A percentile compares a stretch with the other conserved stretches of the same genome.
Conservation (phyloP, 2,888 invertebrate genomes). For the Cryptocephalus primarius region DNA sequence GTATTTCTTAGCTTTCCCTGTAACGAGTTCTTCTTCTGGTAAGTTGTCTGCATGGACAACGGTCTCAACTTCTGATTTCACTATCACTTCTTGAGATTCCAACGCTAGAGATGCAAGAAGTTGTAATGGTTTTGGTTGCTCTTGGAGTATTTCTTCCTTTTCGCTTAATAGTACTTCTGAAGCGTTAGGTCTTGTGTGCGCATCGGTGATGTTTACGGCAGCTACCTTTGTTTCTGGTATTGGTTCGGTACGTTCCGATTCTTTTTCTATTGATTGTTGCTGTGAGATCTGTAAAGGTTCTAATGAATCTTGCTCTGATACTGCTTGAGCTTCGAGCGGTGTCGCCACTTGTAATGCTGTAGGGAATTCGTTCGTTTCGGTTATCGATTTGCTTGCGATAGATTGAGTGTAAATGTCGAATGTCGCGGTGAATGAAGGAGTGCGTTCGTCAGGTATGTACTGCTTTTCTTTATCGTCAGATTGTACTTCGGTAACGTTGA, state of each 20-base stretch:
- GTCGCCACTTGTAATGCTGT: slow-evolving; percentile 21
- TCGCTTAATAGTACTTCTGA: slow-evolving; percentile 37
- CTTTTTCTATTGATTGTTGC: slow-evolving; percentile 40
- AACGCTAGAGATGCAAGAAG: slow-evolving; percentile 36
- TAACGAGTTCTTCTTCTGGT: slow-evolving; percentile 31
- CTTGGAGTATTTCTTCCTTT: slow-evolving; percentile 36
- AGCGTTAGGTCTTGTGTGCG: slow-evolving; percentile 32
- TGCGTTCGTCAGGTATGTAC: slow-evolving; percentile 30
- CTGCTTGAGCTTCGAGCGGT: slow-evolving; percentile 38
- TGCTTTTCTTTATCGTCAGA: slow-evolving; percentile 41
- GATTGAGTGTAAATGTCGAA: slow-evolving; percentile 38
- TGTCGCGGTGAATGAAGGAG: slow-evolving; percentile 35
- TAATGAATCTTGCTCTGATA: slow-evolving; percentile 38
- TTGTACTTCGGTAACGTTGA: slow-evolving; percentile 41
- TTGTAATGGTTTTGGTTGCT: slow-evolving; percentile 30
- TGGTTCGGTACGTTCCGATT: slow-evolving; percentile 30
- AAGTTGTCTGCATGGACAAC: slow-evolving; percentile 38
- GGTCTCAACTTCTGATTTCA: slow-evolving; percentile 39
- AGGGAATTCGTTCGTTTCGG: slow-evolving; percentile 37
- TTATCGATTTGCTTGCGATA: slow-evolving; percentile 40
- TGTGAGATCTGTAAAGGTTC: slow-evolving; percentile 45
- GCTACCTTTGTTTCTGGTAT: slow-evolving; percentile 31
- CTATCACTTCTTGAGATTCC: slow-evolving; percentile 37
- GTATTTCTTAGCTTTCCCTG: slow-evolving; percentile 40
- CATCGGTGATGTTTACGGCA: slow-evolving; percentile 26